These are phyloP conservation scores for Aspiorhynchus laticeps DNA, from an alignment of 2,113 vertebrate genomes.

Conservation along the genomic window DNA sequence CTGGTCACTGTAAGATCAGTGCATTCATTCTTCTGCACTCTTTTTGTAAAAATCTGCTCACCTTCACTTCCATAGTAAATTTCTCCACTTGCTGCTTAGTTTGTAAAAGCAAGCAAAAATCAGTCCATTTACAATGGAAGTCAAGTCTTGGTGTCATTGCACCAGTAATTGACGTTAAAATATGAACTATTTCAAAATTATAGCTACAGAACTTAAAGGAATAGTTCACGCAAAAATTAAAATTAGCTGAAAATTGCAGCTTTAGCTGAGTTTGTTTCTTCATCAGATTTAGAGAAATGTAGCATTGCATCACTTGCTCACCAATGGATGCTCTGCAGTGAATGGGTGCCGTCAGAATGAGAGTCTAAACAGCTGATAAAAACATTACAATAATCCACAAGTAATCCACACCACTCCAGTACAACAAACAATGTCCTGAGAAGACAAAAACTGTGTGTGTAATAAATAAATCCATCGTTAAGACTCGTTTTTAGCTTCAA, in stretches of 20 bases:
- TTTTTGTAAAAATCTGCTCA: neutral
- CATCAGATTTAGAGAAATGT: neutral
- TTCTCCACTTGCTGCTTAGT: no score
- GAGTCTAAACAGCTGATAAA: no score
- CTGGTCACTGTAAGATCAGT: slow-evolving; percentile 88
- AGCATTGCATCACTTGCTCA: neutral
- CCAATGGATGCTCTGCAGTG: neutral
- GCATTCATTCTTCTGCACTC: neutral
- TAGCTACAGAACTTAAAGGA: neutral
- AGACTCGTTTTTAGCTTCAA: no score
- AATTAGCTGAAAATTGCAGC: no score
- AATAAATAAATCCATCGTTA: no score
- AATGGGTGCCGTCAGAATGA: neutral
- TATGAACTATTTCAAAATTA: neutral
- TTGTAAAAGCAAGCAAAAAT: neutral
- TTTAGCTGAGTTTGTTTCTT: neutral
- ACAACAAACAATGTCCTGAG: no score
- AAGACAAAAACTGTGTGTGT: no score
- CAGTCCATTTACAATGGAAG: neutral
- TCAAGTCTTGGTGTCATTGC: neutral
- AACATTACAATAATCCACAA: no score
- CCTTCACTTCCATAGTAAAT: no score
- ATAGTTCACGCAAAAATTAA: neutral
- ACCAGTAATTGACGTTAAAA: neutral
- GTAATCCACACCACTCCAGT: neutral